Percentiles rank a stretch among this genome's conserved stretches.
Evolutionary conservation across 2,113 vertebrate genomes (phyloP).

Genomic region (Takifugu bimaculatus): DNA sequence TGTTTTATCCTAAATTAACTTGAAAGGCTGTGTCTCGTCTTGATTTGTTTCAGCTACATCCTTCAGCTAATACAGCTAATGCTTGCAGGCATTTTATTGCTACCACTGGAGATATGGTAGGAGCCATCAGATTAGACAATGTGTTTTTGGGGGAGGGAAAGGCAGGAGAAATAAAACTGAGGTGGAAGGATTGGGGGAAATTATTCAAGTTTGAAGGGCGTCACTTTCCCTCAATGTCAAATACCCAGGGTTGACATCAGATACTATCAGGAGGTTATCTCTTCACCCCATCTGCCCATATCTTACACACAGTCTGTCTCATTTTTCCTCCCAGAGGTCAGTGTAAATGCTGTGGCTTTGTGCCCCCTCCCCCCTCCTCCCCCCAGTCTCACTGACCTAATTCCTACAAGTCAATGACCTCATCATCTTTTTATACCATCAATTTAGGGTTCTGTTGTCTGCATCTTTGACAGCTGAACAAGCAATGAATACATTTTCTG

Average conservation of each 20-base stretch:
- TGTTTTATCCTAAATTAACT: constrained; percentile 1
- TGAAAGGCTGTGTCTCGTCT: constrained; percentile 16
- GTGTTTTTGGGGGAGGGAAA: constrained; percentile 39
- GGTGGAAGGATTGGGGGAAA: constrained; percentile 47
- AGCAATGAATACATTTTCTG: constrained; percentile 31
- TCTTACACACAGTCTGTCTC: constrained; percentile 50
- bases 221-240: constrained; percentile 70
- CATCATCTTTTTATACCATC: constrained; percentile 23
- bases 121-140: constrained; percentile 37
- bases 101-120: constrained; percentile 50
- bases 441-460: constrained; percentile 5
- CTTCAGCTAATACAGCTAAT: constrained; percentile 18
- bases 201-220: constrained; percentile 73
- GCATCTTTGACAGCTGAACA: constrained; percentile 36
- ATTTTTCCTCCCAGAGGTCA: constrained; percentile 54
- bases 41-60: constrained; percentile 15
- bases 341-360: constrained; percentile 37
- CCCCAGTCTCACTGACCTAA: constrained; percentile 33
- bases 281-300: constrained; percentile 50
- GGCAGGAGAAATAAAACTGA: constrained; percentile 46
- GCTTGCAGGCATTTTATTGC: constrained; percentile 60
- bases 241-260: constrained; percentile 51
- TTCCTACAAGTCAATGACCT: constrained; percentile 6
- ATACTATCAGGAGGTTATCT: constrained; percentile 74
- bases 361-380: constrained; percentile 22